phyloP scores from a whole-genome alignment of 2,113 vertebrate genomes.

The Datnioides undecimradiatus region DNA sequence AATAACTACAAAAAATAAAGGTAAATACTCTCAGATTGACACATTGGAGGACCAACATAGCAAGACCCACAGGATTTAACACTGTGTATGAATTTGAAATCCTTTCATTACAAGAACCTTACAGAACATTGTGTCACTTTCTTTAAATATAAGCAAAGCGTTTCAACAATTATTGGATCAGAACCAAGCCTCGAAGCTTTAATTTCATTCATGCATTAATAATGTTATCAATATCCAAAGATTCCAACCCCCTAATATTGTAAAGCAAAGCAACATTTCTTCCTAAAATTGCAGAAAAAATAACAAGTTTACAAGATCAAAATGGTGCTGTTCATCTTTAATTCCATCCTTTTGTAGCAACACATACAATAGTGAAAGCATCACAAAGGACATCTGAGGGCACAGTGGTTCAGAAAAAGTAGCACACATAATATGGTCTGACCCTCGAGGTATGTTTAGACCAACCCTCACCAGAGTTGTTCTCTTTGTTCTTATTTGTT shows the following conservation, averaged over 20 bases:
- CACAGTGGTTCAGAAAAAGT: not conserved
- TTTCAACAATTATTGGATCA: not conserved
- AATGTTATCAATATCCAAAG: conserved; percentile 22
- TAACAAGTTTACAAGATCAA: conserved; percentile 17
- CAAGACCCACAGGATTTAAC: not conserved
- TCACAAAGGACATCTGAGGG: conserved; percentile 22
- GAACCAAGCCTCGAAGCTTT: not conserved
- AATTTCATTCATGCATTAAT: not conserved
- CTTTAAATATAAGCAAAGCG: conserved; percentile 1
- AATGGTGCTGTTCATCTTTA: conserved; percentile 70
- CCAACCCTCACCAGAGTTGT: not conserved
- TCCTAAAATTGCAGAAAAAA: conserved; percentile 28
- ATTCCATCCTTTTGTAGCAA: conserved; percentile 48
- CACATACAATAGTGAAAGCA: conserved; percentile 55
- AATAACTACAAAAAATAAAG: no score
- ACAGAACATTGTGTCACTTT: not conserved
- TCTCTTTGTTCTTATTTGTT: conserved; percentile 31
- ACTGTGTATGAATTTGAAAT: no score
- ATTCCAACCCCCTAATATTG: conserved; percentile 34
- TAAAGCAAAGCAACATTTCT: conserved; percentile 23
- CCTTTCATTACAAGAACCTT: no score
- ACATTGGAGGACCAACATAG: no score
- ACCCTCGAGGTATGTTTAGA: not conserved
- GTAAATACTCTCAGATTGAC: no score
- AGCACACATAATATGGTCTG: not conserved